These are phyloP conservation scores for Dichetophora obliterata DNA, from an alignment of 2,888 invertebrate genomes.

Conservation along the genomic window DNA sequence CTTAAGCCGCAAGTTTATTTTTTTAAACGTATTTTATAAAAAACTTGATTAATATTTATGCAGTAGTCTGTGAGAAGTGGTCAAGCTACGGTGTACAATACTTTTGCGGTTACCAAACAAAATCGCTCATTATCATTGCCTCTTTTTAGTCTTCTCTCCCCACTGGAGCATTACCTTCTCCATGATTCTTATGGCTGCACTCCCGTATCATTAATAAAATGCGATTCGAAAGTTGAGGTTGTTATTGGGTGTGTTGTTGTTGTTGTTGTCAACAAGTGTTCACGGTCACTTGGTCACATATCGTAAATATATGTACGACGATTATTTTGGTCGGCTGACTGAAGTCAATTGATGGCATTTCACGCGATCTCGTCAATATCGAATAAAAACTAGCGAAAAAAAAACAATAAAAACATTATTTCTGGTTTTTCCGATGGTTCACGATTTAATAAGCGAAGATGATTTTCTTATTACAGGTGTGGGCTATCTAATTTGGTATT, in stretches of 20 bases:
- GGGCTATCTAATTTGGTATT: background rate
- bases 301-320: background rate
- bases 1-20: background rate
- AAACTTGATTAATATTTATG: background rate
- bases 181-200: background rate
- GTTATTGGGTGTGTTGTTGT: background rate
- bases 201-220: background rate
- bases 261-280: constrained; percentile 25
- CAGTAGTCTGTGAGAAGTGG: too few species aligned
- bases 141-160: background rate
- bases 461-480: background rate
- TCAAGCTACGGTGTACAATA: too few species aligned
- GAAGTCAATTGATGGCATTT: constrained; percentile 19
- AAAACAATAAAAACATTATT: constrained; percentile 7
- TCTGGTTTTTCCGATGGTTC: constrained; percentile 17
- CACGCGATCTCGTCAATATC: constrained; percentile 35
- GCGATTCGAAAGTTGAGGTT: background rate
- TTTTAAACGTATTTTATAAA: constrained; percentile 1
- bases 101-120: too few species aligned
- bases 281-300: constrained; percentile 18
- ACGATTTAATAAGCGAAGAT: constrained; percentile 6
- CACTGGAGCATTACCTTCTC: background rate
- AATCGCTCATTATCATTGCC: too few species aligned
- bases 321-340: constrained; percentile 39
- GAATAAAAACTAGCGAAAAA: background rate